These are phyloP conservation scores for Ceratotherium simum DNA, from an alignment of 2,113 vertebrate species.

Conservation along the genomic window DNA sequence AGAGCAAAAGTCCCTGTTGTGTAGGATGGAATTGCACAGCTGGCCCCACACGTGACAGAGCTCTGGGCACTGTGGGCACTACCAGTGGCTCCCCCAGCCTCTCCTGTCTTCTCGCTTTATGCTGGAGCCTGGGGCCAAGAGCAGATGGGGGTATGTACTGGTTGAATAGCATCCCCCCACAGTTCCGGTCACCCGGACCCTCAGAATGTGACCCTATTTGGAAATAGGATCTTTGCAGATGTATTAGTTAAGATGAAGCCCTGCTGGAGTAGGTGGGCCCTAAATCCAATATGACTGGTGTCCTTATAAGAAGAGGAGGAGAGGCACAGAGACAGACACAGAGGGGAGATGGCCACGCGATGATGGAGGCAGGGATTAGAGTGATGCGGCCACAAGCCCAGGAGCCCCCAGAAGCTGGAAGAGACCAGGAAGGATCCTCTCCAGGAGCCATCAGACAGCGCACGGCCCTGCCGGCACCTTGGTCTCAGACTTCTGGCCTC, in stretches of 20 bases:
- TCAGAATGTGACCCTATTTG: neutral
- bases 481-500: neutral
- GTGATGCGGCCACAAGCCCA: rapidly evolving
- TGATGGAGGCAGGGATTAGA: rapidly evolving
- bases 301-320: neutral
- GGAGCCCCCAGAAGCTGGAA: neutral
- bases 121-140: neutral
- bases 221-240: too few species aligned
- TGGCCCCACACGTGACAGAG: rapidly evolving
- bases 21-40: neutral
- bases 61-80: rapidly evolving
- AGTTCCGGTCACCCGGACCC: too few species aligned
- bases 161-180: rapidly evolving
- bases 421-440: neutral
- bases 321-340: neutral
- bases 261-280: neutral
- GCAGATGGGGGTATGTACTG: neutral
- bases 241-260: neutral
- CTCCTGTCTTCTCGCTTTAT: neutral
- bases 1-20: neutral
- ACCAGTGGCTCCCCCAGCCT: rapidly evolving
- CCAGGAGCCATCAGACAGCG: too few species aligned
- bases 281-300: neutral
- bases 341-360: neutral
- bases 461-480: rapidly evolving